Conservation (phyloP, 1,140 invertebrate genomes). For the Papilio machaon region DNA sequence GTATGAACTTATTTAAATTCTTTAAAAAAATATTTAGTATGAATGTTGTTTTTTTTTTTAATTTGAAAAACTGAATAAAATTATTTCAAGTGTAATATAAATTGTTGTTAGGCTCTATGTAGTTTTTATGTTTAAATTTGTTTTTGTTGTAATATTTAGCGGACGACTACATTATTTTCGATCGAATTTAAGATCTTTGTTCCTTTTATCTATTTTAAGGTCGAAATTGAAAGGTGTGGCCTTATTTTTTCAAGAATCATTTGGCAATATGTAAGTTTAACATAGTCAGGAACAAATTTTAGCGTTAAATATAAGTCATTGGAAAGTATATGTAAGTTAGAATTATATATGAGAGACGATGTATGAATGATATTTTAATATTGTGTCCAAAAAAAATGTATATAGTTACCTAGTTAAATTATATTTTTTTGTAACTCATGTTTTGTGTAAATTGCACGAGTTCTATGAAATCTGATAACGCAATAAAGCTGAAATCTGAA, state of each 20-base stretch:
- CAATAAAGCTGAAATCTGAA: slow-evolving; percentile 43
- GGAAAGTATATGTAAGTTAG: slow-evolving; percentile 40
- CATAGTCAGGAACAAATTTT: slow-evolving; percentile 53
- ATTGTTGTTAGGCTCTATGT: not conserved
- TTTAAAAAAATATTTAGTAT: not conserved
- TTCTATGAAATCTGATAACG: not conserved
- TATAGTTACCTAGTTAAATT: slow-evolving; percentile 71
- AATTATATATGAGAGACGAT: slow-evolving; percentile 49
- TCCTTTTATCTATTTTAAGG: slow-evolving; percentile 41
- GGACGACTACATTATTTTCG: slow-evolving; percentile 24
- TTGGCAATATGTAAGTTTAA: slow-evolving; percentile 50
- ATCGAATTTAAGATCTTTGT: slow-evolving; percentile 16
- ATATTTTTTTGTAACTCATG: slow-evolving; percentile 57
- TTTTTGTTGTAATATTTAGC: slow-evolving; percentile 19
- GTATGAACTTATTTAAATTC: not conserved
- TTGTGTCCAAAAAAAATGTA: slow-evolving; percentile 58
- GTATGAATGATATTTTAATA: slow-evolving; percentile 63
- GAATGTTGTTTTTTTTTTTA: not conserved
- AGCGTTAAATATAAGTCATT: slow-evolving; percentile 48
- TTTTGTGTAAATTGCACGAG: slow-evolving; percentile 40
- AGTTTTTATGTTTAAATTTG: not conserved
- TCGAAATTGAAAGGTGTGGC: slow-evolving; percentile 57
- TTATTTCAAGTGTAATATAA: not conserved
- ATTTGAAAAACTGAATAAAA: not conserved
- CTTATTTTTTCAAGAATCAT: slow-evolving; percentile 58